These are phyloP conservation scores for Agrochola lota DNA, from an alignment of 2,888 invertebrate genomes.

Conservation along the genomic window DNA sequence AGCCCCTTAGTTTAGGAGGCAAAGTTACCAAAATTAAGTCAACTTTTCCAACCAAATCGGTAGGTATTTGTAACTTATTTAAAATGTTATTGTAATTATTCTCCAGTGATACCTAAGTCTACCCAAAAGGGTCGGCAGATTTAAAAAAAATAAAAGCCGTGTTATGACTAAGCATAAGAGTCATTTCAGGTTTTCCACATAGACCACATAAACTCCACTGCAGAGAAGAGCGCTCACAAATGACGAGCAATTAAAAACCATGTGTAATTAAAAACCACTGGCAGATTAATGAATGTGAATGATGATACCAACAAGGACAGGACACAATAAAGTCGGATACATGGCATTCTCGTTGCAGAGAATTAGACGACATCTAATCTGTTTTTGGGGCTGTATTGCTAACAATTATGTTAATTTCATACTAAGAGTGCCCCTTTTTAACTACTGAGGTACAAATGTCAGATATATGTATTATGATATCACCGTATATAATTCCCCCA, in stretches of 20 bases:
- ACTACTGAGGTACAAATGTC: background rate
- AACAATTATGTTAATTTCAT: too few relatives aligned
- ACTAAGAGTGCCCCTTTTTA: background rate
- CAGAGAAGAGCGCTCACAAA: slow-evolving; percentile 11
- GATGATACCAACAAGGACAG: slow-evolving; percentile 39
- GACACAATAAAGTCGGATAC: slow-evolving; percentile 47
- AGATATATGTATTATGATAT: slow-evolving; percentile 3
- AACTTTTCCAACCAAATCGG: background rate
- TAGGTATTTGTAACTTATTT: background rate
- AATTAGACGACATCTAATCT: background rate
- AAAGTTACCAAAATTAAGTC: background rate
- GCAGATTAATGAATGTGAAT: slow-evolving; percentile 50
- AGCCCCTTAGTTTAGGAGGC: background rate
- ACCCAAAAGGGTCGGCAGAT: background rate
- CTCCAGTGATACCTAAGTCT: background rate
- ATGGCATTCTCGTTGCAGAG: background rate
- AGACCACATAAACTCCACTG: background rate
- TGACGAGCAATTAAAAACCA: slow-evolving; percentile 35
- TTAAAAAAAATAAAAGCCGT: background rate
- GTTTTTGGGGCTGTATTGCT: background rate
- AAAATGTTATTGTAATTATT: too few relatives aligned
- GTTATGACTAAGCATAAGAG: too few relatives aligned
- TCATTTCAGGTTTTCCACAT: too few relatives aligned
- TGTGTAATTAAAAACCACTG: slow-evolving; percentile 45
- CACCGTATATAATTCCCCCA: background rate